These are phyloP conservation scores for Mamestra brassicae DNA, from an alignment of 2,888 invertebrate genomes.

Conservation along the genomic window DNA sequence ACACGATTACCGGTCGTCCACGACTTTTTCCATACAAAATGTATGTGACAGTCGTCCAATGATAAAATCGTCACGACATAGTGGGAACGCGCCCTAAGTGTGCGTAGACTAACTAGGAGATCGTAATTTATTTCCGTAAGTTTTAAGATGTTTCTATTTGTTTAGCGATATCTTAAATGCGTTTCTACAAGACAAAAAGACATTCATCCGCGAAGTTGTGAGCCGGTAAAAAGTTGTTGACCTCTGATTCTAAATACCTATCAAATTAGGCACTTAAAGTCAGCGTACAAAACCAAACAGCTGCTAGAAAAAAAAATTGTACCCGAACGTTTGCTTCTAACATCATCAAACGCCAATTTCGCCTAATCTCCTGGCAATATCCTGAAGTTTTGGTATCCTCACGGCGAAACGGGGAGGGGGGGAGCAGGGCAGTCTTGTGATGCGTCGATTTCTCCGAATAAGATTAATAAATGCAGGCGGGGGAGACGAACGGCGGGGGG, in stretches of 20 bases:
- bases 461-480: conserved; percentile 88
- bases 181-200: conserved; percentile 15
- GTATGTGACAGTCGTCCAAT: no score
- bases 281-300: conserved; percentile 14
- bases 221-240: conserved; percentile 55
- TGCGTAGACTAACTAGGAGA: no score
- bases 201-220: conserved; percentile 22
- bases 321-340: conserved; percentile 7
- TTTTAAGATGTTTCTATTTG: background rate
- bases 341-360: conserved; percentile 30
- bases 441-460: conserved; percentile 89
- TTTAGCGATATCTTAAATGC: conserved; percentile 14
- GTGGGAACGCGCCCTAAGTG: no score
- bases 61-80: no score
- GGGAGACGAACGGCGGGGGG: conserved; percentile 68
- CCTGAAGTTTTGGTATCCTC: conserved; percentile 56
- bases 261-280: conserved; percentile 40
- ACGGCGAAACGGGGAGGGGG: conserved; percentile 49
- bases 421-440: conserved; percentile 72
- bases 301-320: conserved; percentile 31
- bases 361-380: conserved; percentile 43
- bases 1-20: no score
- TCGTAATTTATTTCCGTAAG: no score
- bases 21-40: no score
- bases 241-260: conserved; percentile 55